phyloP scores from a whole-genome alignment of 2,797 vertebrate genomes.

The Micropoecilia bifurca region DNA sequence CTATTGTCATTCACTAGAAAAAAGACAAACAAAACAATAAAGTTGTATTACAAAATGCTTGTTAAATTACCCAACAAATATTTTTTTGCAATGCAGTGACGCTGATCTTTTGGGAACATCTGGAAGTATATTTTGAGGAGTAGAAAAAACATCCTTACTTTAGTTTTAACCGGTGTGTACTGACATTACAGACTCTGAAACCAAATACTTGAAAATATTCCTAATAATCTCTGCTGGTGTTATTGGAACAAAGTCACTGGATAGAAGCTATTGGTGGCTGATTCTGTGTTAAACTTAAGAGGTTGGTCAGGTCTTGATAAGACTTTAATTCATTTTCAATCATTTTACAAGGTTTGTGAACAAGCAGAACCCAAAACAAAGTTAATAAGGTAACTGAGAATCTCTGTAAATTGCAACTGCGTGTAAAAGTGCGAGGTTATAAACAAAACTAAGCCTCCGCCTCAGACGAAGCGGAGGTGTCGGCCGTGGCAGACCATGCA shows the following conservation, averaged over 20 bases:
- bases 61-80: background rate
- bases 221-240: background rate
- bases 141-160: background rate
- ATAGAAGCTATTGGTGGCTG: background rate
- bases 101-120: background rate
- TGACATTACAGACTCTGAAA: background rate
- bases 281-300: background rate
- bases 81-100: background rate
- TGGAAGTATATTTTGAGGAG: background rate
- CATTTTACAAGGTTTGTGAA: slow-evolving; percentile 3
- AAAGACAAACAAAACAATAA: background rate
- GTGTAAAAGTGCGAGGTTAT: slow-evolving; percentile 17
- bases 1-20: background rate
- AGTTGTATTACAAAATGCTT: background rate
- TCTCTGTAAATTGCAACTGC: slow-evolving; percentile 14
- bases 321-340: background rate
- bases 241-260: background rate
- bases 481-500: slow-evolving; percentile 56
- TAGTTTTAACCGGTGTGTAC: background rate
- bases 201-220: background rate
- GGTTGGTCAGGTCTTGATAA: background rate
- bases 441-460: slow-evolving; percentile 49
- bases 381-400: background rate
- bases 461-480: slow-evolving; percentile 38
- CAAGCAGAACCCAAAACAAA: background rate